Base-by-base conservation (phyloP, 2,797 vertebrate species). In the Allochrocebus solatus region DNA sequence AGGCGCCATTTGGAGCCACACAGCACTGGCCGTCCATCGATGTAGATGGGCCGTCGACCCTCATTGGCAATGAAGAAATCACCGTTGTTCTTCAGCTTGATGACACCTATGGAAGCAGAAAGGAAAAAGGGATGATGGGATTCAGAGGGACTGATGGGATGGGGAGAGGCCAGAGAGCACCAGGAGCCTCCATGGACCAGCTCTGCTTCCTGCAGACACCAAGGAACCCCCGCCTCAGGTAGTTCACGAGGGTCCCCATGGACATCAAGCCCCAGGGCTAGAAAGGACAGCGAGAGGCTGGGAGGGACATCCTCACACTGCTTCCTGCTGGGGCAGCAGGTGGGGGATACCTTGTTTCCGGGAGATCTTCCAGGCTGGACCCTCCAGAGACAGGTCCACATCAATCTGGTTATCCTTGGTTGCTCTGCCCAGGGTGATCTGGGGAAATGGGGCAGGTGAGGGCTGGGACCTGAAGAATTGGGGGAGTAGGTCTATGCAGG, bases 391-490 rank as follows among this genome's bases (percentile, higher is more conserved):
- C 88, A 99, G 98, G 98, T 99, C 99, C 86, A 99, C 99, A 1
- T 99, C 99, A 21, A 99, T 99, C 98, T 99, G 99, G 98, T 99
- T 99, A 98, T 99, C 99, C 98, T 99, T 99, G n/a, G 99, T 99
- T 13, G 99, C 99, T 98, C 99, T 99, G 89, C 99, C 99, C 97
- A 99, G 98, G 0, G 99, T 99, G 92, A 99, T 99, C 99, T 99
- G 98, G 91, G 81, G 39, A 91, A 86, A 91, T 4, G 91, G 33
- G 39, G 64, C 64, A 74, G 86, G 48, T 91, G 83, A 97, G 91
- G 84, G 74, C 72, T 93, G 53, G 55, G 48, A 26, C 74, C 89
- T 76, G 55, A 95, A 75, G 48, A 82, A 17, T 2, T 14, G 64
- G 75, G 36, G 67, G 14, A 24, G 19, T 39, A n/a, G 30, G 48